phyloP scores from a whole-genome alignment of 2,113 vertebrate species.

The Drymodes brunneopygia region DNA sequence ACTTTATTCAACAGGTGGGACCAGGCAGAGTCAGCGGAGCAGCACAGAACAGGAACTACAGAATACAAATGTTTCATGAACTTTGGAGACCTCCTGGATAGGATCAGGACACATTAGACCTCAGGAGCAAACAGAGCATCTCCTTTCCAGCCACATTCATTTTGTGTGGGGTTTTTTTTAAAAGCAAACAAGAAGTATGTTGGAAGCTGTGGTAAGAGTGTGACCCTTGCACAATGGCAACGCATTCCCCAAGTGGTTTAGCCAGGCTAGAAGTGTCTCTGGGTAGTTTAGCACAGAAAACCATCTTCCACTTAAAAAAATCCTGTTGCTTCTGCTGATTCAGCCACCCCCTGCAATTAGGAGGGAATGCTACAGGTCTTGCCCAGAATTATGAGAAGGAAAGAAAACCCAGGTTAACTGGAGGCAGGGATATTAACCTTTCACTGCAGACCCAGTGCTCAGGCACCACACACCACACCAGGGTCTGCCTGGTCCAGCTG shows the following conservation, averaged over 20 bases:
- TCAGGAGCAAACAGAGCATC: background rate
- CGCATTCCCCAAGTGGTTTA: background rate
- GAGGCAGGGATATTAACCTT: background rate
- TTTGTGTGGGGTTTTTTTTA: fast-evolving
- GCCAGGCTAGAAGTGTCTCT: background rate
- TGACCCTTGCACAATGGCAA: background rate
- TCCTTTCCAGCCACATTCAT: background rate
- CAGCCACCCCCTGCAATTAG: background rate
- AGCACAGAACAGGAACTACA: background rate
- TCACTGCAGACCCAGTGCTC: background rate
- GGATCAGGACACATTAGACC: background rate
- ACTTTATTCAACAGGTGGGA: background rate
- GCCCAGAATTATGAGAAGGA: background rate
- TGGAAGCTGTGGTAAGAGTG: background rate
- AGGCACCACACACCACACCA: fast-evolving
- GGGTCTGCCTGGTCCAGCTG: background rate
- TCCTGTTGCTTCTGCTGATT: background rate
- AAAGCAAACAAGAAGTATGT: background rate
- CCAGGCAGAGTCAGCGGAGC: background rate
- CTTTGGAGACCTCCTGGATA: background rate
- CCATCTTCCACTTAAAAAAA: background rate
- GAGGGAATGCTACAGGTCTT: background rate
- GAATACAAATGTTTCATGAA: background rate
- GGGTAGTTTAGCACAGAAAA: background rate
- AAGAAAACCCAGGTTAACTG: background rate